Evolutionary conservation across 2,797 vertebrate species (phyloP).

Genomic region (Sibirionetta formosa): DNA sequence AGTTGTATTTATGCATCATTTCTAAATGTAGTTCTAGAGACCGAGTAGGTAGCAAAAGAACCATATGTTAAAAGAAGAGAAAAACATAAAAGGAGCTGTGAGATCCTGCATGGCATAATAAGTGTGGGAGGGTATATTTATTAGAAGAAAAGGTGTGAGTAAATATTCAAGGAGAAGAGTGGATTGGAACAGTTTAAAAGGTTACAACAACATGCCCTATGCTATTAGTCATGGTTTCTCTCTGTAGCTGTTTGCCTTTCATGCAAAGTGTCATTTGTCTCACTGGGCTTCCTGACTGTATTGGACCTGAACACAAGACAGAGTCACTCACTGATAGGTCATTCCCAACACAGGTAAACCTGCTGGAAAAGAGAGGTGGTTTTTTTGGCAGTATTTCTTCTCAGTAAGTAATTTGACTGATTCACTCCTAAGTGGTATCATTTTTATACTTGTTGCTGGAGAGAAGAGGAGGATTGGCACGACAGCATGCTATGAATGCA

Average conservation of each 20-base stretch:
- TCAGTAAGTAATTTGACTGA: slow-evolving; percentile 32
- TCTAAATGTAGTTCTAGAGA: slow-evolving; percentile 38
- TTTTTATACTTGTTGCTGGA: not conserved
- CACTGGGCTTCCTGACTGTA: not conserved
- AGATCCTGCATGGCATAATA: not conserved
- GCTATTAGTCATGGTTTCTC: not conserved
- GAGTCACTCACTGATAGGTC: not conserved
- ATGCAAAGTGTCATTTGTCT: not conserved
- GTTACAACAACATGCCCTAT: not conserved
- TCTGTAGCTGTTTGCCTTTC: not conserved
- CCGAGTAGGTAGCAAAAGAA: slow-evolving; percentile 42
- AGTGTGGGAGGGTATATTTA: slow-evolving; percentile 29
- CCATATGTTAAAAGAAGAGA: slow-evolving; percentile 49
- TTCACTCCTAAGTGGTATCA: not conserved
- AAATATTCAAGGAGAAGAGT: not conserved
- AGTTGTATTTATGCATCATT: slow-evolving; percentile 22
- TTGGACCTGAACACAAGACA: not conserved
- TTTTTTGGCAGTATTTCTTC: not conserved
- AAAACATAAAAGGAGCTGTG: not conserved
- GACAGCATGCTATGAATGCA: not conserved
- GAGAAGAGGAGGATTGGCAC: not conserved
- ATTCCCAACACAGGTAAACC: not conserved
- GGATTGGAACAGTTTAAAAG: not conserved
- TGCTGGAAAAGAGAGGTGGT: not conserved
- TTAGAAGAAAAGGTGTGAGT: not conserved